phyloP scores from a whole-genome alignment of 2,888 invertebrate genomes.

The Caradrina kadenii region DNA sequence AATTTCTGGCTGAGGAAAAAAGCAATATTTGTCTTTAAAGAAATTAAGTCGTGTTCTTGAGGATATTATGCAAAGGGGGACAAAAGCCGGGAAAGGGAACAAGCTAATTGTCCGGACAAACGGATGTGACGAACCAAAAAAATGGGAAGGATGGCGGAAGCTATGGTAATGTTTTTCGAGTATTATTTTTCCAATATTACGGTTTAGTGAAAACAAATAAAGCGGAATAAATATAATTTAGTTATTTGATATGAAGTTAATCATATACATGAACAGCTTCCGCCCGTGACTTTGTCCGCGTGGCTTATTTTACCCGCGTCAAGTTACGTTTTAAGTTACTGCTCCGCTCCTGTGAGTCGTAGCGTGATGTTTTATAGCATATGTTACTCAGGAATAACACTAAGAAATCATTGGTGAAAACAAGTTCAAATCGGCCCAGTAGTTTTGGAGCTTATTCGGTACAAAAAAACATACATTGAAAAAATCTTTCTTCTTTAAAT shows the following conservation, averaged over 20 bases:
- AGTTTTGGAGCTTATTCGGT: too few species aligned
- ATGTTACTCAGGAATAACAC: too few species aligned
- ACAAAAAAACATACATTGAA: too few species aligned
- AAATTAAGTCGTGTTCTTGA: constrained; percentile 73
- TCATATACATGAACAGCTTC: neutral
- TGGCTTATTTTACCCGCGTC: too few species aligned
- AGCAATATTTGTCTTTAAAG: constrained; percentile 70
- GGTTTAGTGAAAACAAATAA: constrained; percentile 39
- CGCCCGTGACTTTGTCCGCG: too few species aligned
- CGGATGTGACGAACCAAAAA: constrained; percentile 77
- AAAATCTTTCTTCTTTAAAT: too few species aligned
- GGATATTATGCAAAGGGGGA: constrained; percentile 73
- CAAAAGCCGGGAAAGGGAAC: constrained; percentile 66
- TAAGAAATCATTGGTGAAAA: too few species aligned
- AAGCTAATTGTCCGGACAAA: constrained; percentile 79
- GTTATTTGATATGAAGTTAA: constrained; percentile 8
- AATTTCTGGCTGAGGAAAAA: constrained; percentile 58
- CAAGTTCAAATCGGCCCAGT: too few species aligned
- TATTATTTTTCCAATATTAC: constrained; percentile 56
- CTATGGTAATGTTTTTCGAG: constrained; percentile 67
- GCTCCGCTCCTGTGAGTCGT: too few species aligned
- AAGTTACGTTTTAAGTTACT: too few species aligned
- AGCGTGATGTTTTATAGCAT: too few species aligned
- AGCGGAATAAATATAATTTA: constrained; percentile 23
- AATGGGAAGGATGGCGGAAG: constrained; percentile 67